These are phyloP conservation scores for Anarhynchus alexandrinus DNA, from an alignment of 2,113 vertebrate genomes.

Conservation along the genomic window DNA sequence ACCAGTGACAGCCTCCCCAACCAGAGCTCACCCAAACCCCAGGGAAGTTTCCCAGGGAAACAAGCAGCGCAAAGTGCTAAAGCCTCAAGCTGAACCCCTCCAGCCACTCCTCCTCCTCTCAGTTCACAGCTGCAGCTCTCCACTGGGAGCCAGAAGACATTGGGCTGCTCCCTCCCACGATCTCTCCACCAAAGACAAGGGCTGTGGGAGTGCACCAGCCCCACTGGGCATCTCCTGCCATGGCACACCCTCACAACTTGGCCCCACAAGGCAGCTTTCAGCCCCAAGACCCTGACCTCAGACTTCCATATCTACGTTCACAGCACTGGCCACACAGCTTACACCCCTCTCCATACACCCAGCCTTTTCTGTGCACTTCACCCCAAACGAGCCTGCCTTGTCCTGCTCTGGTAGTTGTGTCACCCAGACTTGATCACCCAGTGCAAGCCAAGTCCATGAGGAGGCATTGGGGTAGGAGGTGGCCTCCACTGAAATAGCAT, in stretches of 20 bases:
- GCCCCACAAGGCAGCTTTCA: background rate
- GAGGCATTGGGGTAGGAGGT: background rate
- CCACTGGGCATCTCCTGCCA: background rate
- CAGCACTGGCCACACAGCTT: background rate
- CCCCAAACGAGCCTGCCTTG: background rate
- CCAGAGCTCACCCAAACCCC: background rate
- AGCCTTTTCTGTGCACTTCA: background rate
- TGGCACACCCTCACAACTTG: background rate
- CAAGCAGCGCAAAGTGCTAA: background rate
- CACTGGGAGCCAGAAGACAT: background rate
- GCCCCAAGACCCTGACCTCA: background rate
- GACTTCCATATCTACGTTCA: background rate
- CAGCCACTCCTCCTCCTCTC: background rate
- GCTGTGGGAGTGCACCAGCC: background rate
- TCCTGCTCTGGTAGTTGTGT: rapidly evolving
- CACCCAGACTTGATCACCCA: background rate
- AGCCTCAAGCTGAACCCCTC: background rate
- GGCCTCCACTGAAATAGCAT: background rate
- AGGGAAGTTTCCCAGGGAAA: background rate
- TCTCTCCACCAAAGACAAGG: background rate
- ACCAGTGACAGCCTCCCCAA: background rate
- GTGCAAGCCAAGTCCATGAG: background rate
- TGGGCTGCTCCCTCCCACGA: background rate
- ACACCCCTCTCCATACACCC: rapidly evolving
- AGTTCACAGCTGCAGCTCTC: background rate